A percentile compares a stretch with the other conserved stretches of the same genome.
phyloP scores from a whole-genome alignment of 2,888 invertebrate genomes.

The Bombylius major region DNA sequence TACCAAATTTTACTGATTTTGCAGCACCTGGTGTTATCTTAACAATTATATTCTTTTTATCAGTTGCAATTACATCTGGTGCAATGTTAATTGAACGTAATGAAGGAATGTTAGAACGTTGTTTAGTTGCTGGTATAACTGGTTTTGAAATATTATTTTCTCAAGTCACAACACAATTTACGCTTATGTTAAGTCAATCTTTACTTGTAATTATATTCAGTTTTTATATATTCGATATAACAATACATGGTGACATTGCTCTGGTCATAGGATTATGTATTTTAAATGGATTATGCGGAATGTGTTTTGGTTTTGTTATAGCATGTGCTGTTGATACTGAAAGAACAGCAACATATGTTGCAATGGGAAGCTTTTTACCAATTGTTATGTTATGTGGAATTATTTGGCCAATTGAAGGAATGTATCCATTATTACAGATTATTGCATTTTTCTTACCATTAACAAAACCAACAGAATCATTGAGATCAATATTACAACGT shows the following conservation, averaged over 20 bases:
- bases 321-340: conserved; percentile 70
- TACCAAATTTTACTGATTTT: conserved; percentile 85
- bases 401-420: conserved; percentile 90
- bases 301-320: conserved; percentile 82
- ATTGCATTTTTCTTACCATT: conserved; percentile 67
- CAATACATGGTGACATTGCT: conserved; percentile 60
- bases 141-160: conserved; percentile 72
- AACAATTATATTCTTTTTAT: conserved; percentile 85
- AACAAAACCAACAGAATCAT: conserved; percentile 76
- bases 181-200: conserved; percentile 76
- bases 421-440: conserved; percentile 61
- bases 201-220: conserved; percentile 64
- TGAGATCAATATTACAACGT: conserved; percentile 70
- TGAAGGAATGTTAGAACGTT: conserved; percentile 80
- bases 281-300: conserved; percentile 80
- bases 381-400: conserved; percentile 80
- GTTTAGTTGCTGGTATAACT: conserved; percentile 71
- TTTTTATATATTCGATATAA: conserved; percentile 64
- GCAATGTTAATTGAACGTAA: conserved; percentile 80
- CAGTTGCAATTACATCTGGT: conserved; percentile 83
- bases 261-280: conserved; percentile 64
- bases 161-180: conserved; percentile 77
- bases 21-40: conserved; percentile 87
- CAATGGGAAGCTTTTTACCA: conserved; percentile 73
- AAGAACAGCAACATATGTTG: conserved; percentile 71